Conservation (phyloP, 1,140 invertebrate species). For the Xylocopa sonorina region DNA sequence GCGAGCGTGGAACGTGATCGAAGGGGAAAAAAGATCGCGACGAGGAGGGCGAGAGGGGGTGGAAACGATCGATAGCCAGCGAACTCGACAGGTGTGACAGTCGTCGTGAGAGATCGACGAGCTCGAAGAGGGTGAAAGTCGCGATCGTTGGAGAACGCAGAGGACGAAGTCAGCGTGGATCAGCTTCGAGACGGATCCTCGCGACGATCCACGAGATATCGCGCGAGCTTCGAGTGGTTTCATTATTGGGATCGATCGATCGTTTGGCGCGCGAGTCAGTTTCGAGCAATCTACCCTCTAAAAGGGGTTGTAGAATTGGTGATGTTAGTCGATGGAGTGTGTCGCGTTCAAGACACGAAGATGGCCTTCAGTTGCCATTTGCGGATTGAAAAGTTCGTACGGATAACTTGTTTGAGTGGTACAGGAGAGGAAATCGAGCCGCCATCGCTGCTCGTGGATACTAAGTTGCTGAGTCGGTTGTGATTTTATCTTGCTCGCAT, state of each 20-base stretch:
- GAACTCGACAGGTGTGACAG: constrained; percentile 19
- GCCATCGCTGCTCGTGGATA: neutral
- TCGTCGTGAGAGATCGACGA: constrained; percentile 33
- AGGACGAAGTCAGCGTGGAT: no score
- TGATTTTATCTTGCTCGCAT: neutral
- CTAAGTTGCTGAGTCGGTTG: constrained; percentile 13
- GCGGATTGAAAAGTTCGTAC: no score
- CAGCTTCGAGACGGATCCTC: no score
- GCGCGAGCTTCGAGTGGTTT: constrained; percentile 23
- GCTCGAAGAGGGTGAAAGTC: constrained; percentile 7
- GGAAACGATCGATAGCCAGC: neutral
- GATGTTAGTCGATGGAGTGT: no score
- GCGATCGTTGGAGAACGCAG: no score
- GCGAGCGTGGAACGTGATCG: no score
- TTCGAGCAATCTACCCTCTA: no score
- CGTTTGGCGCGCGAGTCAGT: constrained; percentile 10
- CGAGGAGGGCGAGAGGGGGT: neutral
- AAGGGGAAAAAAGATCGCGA: no score
- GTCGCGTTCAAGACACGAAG: no score
- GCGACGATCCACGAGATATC: constrained; percentile 24
- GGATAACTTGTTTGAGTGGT: neutral
- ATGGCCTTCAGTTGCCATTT: no score
- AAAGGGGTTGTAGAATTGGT: no score
- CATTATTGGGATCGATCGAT: constrained; percentile 15
- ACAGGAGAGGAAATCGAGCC: no score